These are phyloP conservation scores for Dryocosmus kuriphilus DNA, from an alignment of 2,888 invertebrate genomes.

Conservation along the genomic window DNA sequence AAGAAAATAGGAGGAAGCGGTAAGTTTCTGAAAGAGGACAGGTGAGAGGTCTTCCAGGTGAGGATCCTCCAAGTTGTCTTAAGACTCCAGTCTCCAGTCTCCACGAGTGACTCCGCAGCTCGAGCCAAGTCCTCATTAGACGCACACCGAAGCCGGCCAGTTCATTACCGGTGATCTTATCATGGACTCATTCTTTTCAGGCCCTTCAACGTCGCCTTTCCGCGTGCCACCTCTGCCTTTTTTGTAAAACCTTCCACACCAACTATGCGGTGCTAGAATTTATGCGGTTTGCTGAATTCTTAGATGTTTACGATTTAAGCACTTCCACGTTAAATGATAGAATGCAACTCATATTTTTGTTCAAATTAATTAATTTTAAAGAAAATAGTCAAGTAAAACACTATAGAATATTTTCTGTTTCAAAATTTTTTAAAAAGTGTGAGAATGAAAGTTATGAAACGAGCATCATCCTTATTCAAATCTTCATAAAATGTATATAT, in stretches of 20 bases:
- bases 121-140: constrained; percentile 69
- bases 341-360: neutral
- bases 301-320: neutral
- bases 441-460: too few relatives aligned
- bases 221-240: constrained; percentile 52
- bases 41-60: constrained; percentile 56
- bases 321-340: neutral
- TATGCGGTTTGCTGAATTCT: neutral
- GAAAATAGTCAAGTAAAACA: too few relatives aligned
- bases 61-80: constrained; percentile 51
- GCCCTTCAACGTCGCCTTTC: constrained; percentile 54
- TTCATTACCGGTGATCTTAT: constrained; percentile 74
- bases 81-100: constrained; percentile 41
- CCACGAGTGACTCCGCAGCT: constrained; percentile 54
- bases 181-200: constrained; percentile 67
- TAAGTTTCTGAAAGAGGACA: constrained; percentile 43
- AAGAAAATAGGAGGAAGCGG: constrained; percentile 12
- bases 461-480: too few relatives aligned
- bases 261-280: neutral
- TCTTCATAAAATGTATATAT: too few relatives aligned
- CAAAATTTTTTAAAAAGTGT: too few relatives aligned
- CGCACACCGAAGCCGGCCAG: constrained; percentile 64
- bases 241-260: neutral
- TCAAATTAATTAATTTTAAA: neutral
- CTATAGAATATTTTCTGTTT: too few relatives aligned